phyloP scores from a whole-genome alignment of 2,797 vertebrate species.

The Urophycis tenuis region DNA sequence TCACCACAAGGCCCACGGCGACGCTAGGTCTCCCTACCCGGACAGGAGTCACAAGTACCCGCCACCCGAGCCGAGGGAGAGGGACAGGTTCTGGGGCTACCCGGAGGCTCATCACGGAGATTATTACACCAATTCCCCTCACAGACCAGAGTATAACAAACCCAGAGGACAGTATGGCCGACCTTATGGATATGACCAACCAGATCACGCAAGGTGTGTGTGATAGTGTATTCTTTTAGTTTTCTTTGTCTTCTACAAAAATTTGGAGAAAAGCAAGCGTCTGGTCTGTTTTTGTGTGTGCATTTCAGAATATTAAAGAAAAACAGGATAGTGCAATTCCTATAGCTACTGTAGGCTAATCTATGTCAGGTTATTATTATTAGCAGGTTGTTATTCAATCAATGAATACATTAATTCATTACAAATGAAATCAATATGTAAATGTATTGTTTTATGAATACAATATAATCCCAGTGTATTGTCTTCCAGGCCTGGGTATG shows the following conservation, averaged over 20 bases:
- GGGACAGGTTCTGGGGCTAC: slow-evolving; percentile 44
- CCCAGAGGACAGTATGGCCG: slow-evolving; percentile 35
- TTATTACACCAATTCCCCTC: slow-evolving; percentile 35
- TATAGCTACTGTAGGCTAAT: neutral
- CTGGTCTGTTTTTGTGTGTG: neutral
- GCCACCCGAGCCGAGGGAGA: slow-evolving; percentile 37
- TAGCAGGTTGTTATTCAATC: neutral
- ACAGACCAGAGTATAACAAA: slow-evolving; percentile 35
- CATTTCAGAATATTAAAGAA: neutral
- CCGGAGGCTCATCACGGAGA: slow-evolving; percentile 40
- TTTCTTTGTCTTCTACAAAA: neutral
- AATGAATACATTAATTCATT: neutral
- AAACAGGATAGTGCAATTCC: neutral
- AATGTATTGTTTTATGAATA: neutral
- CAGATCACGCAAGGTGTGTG: slow-evolving; percentile 51
- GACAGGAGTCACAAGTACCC: slow-evolving; percentile 39
- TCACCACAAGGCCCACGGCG: slow-evolving; percentile 32
- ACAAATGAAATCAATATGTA: neutral
- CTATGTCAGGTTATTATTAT: too few relatives aligned
- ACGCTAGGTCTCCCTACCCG: neutral
- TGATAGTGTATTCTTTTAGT: slow-evolving; percentile 18
- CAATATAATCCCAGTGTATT: neutral
- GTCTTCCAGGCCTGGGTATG: slow-evolving; percentile 69
- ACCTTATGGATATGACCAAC: slow-evolving; percentile 33
- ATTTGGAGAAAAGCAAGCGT: neutral